A percentile compares a stretch with the other conserved stretches of the same genome.
phyloP scores from a whole-genome alignment of 2,888 invertebrate genomes.

The Drosophila siamana region DNA sequence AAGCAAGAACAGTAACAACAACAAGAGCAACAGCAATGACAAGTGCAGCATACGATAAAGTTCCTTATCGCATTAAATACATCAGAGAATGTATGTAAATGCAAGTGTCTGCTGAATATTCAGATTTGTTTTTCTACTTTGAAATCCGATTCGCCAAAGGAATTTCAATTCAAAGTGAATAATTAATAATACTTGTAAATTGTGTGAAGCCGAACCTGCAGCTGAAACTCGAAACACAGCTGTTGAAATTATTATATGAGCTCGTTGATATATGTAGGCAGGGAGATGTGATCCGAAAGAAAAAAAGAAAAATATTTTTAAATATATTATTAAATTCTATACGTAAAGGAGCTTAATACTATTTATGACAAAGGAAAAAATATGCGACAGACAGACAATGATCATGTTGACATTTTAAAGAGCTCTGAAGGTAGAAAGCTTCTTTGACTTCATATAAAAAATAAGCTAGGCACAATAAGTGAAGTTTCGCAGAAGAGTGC shows the following conservation, averaged over 20 bases:
- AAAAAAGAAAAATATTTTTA: too few species aligned
- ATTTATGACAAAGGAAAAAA: too few species aligned
- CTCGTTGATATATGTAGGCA: background rate
- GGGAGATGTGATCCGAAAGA: too few species aligned
- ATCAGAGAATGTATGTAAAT: slow-evolving; percentile 4
- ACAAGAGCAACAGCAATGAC: background rate
- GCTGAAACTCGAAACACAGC: background rate
- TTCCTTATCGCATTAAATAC: slow-evolving; percentile 56
- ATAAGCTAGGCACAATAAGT: too few species aligned
- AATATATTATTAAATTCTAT: too few species aligned
- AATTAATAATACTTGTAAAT: slow-evolving; percentile 43
- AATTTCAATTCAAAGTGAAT: slow-evolving; percentile 51
- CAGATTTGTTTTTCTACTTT: slow-evolving; percentile 52
- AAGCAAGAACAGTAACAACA: background rate
- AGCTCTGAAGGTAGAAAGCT: too few species aligned
- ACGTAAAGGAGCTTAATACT: too few species aligned
- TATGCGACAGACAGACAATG: too few species aligned
- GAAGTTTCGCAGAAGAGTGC: too few species aligned
- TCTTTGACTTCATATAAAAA: too few species aligned
- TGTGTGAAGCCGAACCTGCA: slow-evolving; percentile 17
- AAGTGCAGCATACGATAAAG: slow-evolving; percentile 24
- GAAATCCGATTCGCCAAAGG: slow-evolving; percentile 39
- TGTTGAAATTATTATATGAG: slow-evolving; percentile 27
- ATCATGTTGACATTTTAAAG: too few species aligned
- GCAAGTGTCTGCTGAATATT: slow-evolving; percentile 50